Evolutionary conservation across 2,888 invertebrate species (phyloP).

Genomic region (Theristus sp.): DNA sequence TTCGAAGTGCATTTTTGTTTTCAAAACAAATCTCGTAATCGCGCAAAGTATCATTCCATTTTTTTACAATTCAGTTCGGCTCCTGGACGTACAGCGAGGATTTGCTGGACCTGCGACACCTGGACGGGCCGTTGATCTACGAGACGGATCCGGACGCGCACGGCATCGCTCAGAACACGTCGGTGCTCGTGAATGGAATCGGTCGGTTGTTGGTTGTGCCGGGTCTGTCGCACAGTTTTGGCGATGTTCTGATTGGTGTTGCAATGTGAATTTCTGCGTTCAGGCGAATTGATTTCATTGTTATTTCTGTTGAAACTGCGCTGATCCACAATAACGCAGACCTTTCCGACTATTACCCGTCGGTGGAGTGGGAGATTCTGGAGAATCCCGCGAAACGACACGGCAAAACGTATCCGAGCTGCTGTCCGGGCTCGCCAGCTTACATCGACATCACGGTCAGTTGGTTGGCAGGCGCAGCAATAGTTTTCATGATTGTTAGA

Average conservation of each 20-base stretch:
- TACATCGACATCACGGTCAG: no score
- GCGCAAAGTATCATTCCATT: background rate
- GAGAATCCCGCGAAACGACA: no score
- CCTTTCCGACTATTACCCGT: no score
- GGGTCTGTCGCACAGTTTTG: background rate
- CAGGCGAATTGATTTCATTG: no score
- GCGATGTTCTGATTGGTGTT: background rate
- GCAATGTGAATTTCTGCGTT: background rate
- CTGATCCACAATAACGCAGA: no score
- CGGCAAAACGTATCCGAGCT: no score
- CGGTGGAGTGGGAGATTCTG: no score
- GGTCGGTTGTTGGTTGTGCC: conserved; percentile 23
- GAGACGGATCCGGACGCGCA: conserved; percentile 12
- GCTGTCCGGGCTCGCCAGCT: no score
- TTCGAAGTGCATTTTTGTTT: no score
- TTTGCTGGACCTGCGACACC: conserved; percentile 14
- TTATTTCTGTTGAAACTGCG: no score
- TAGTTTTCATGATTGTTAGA: no score
- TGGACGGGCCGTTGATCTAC: conserved; percentile 10
- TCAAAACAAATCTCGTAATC: background rate
- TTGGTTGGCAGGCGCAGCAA: no score
- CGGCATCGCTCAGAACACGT: conserved; percentile 15
- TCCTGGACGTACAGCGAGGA: conserved; percentile 24
- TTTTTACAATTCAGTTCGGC: conserved; percentile 15
- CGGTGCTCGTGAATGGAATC: conserved; percentile 20